Conservation (phyloP, 2,113 vertebrate species). For the Cololabis saira region DNA sequence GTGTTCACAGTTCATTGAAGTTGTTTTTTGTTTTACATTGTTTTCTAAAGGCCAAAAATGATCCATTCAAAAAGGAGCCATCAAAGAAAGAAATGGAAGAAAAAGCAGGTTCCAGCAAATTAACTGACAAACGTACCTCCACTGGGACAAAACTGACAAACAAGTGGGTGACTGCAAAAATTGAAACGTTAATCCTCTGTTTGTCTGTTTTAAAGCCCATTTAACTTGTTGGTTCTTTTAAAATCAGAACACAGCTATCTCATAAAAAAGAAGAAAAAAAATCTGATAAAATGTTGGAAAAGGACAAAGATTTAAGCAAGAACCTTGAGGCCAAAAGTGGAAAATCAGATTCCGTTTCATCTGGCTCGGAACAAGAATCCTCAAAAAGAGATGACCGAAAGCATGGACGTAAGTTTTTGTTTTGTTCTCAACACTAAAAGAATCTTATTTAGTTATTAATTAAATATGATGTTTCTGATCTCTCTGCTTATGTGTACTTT, state of each 20-base stretch:
- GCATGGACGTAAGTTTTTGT: conserved; percentile 85
- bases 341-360: conserved; percentile 85
- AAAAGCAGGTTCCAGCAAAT: conserved; percentile 85
- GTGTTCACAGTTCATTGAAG: background rate
- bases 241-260: conserved; percentile 81
- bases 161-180: conserved; percentile 73
- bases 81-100: conserved; percentile 93
- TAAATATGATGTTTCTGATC: background rate
- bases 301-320: conserved; percentile 89
- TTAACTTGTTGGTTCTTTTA: background rate
- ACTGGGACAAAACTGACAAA: conserved; percentile 83
- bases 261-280: conserved; percentile 96
- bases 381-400: conserved; percentile 93
- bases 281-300: conserved; percentile 90
- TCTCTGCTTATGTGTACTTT: background rate
- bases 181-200: background rate
- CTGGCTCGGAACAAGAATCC: conserved; percentile 80
- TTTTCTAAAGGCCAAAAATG: conserved; percentile 88
- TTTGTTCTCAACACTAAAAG: background rate
- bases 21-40: background rate
- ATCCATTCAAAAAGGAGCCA: conserved; percentile 96
- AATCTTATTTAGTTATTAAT: background rate
- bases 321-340: conserved; percentile 88
- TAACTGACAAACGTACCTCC: conserved; percentile 87
- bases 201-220: background rate